Base-by-base conservation (phyloP, 2,888 invertebrate species). In the Troides oblongomaculatus region DNA sequence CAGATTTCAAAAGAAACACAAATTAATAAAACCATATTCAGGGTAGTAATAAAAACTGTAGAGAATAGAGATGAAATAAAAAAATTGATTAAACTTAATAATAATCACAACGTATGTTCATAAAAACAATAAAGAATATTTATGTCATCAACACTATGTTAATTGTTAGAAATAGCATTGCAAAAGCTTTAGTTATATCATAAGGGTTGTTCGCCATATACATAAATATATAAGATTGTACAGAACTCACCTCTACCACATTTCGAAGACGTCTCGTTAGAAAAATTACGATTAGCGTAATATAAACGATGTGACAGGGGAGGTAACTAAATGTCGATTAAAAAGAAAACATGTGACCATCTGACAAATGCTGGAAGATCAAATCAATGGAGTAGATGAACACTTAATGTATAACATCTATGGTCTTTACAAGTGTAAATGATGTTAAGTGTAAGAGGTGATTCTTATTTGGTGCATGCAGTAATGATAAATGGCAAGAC, bases 341-440 rank as follows among this genome's bases (percentile, higher is more conserved):
- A 81, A 83, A 83, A 90, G 85, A 90, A 90, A 85, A 87, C 30
- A 85, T 88, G 93, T 93, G 90, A 93, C 92, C 82, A 66, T 94
- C 94, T 94, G 94, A 92, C 94, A 94, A 94, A 93, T 92, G 94
- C 94, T 94, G 91, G 94, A 94, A 94, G 94, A 91, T 86, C 77
- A 77, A 78, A 81, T 80, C 76, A 81, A 79, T 85, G 83, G 84
- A 74, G 73, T 82, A 85, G 85, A 89, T 79, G 57, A 46, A 46
- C 7, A 21, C 21, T 56, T 5, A 3, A 56, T 21, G 46, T 46
- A 77, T 87, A 87, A 89, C 86, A 87, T 87, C 81, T 85, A 89
- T 91, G 89, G 86, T 83, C 70, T 81, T 80, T 81, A 83, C 82
- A 84, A 79, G 83, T 88, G 88, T 88, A 81, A 81, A 81, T 84